phyloP scores from a whole-genome alignment of 2,888 invertebrate genomes.

The Arrhopalites spinosus region DNA sequence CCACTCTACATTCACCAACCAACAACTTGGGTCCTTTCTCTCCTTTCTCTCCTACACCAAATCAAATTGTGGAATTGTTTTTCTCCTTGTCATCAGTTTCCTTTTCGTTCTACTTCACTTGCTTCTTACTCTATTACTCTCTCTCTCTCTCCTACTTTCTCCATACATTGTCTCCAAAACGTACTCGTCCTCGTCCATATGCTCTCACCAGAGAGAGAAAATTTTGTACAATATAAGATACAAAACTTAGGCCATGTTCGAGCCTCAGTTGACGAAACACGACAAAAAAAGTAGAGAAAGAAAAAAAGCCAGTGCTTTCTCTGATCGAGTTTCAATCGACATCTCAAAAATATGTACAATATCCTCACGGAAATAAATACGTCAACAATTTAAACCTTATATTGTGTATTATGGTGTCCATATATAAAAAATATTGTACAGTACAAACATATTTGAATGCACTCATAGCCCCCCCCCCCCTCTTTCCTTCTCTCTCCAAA shows the following conservation, averaged over 20 bases:
- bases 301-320: not conserved
- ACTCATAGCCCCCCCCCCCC: no score
- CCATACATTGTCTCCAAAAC: not conserved
- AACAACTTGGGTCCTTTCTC: not conserved
- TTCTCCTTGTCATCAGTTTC: constrained; percentile 1
- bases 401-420: no score
- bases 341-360: not conserved
- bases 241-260: not conserved
- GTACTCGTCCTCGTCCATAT: not conserved
- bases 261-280: not conserved
- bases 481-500: no score
- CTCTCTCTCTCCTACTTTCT: no score
- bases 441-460: no score
- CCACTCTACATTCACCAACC: not conserved
- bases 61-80: constrained; percentile 19
- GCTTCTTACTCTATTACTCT: no score
- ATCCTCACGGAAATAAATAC: no score
- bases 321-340: constrained; percentile 15
- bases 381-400: no score
- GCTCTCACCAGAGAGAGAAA: not conserved
- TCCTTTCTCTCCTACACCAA: not conserved
- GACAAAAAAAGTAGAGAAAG: not conserved
- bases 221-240: no score
- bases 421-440: no score
- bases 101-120: constrained; percentile 3